Base-by-base conservation (phyloP, 2,888 invertebrate species). In the Yponomeuta evonymella region DNA sequence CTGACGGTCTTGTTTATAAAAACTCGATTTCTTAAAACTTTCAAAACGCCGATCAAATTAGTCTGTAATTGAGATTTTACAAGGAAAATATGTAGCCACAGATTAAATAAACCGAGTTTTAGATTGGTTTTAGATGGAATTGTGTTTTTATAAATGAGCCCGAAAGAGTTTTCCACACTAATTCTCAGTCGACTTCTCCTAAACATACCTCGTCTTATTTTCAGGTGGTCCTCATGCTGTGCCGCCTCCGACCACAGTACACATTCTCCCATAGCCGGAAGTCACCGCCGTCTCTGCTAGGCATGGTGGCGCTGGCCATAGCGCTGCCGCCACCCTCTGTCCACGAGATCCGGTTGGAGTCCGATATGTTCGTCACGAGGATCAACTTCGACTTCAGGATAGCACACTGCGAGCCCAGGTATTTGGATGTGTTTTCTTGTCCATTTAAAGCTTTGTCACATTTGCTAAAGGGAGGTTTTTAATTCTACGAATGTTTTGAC, bases 371-470 rank as follows among this genome's bases (percentile, higher is more conserved):
- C 89, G 98, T 99, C 79, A 98, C 98, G 73, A 95, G 98, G 82
- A 96, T 99, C 81, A 97, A 96, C 86, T 98, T 98, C 81, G 98
- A 98, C 90, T 98, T 99, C 91, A 95, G 97, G 92, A 96, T 99
- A 93, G 97, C 98, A 74, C 98, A 99, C 88, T 98, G 98, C 86
- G 99, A 99, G 87, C 98, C 98, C 82, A 96, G 96, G 98, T 98
- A 92, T 93, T 94, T 83, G 64, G 72, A 71, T 51, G 12, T 58
- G 51, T 15, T 58, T 58, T 58, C 10, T 36, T 12, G 29, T 2
- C 4, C 11, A 30, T 67, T 30, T 67, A 5, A 67, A 33, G 4
- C 12, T 1, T 36, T 15, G 2, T 33, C 33, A 33, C 33, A 4
- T 23, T 23, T 23, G 23, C 23, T 23, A 23, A 23, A 23, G 33